Evolutionary conservation across 1,140 invertebrate genomes (phyloP).

Genomic region (Drosophila pseudoananassae): DNA sequence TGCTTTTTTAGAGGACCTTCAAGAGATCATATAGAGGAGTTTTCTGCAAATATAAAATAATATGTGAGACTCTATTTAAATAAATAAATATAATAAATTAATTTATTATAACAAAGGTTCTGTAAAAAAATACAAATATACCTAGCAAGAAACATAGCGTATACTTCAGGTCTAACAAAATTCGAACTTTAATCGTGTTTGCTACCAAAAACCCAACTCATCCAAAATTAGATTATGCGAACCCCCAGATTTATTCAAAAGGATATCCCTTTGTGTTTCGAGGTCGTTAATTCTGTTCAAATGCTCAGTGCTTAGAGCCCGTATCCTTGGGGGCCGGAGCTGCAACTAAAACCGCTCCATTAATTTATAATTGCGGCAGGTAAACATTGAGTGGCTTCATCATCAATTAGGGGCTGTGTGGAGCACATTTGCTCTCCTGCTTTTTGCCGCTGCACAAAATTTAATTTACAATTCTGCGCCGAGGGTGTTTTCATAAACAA

Average conservation of each 20-base stretch:
- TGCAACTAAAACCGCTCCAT: slow-evolving; percentile 29
- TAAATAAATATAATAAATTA: too few relatives aligned
- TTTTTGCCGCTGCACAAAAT: slow-evolving; percentile 1
- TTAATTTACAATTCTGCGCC: slow-evolving; percentile 26
- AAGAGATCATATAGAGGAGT: too few relatives aligned
- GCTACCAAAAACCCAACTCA: background rate
- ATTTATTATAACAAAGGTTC: too few relatives aligned
- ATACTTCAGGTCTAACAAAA: background rate
- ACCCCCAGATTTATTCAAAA: background rate
- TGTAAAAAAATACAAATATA: too few relatives aligned
- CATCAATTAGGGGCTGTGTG: slow-evolving; percentile 15
- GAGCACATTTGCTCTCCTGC: background rate
- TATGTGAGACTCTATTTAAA: too few relatives aligned
- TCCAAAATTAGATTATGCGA: too few relatives aligned
- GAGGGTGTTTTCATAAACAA: slow-evolving; percentile 23
- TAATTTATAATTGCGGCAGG: slow-evolving; percentile 26
- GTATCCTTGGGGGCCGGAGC: background rate
- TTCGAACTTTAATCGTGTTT: too few relatives aligned
- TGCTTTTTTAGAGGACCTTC: too few relatives aligned
- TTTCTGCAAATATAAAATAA: too few relatives aligned
- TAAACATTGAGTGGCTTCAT: slow-evolving; percentile 13
- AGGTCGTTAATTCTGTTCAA: background rate
- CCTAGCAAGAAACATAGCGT: background rate
- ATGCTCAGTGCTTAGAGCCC: background rate
- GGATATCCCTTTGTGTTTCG: background rate